Evolutionary conservation across 2,888 invertebrate species (phyloP), one percentile per base, ranked within the genome.

Genomic region (Thumatha senex): DNA sequence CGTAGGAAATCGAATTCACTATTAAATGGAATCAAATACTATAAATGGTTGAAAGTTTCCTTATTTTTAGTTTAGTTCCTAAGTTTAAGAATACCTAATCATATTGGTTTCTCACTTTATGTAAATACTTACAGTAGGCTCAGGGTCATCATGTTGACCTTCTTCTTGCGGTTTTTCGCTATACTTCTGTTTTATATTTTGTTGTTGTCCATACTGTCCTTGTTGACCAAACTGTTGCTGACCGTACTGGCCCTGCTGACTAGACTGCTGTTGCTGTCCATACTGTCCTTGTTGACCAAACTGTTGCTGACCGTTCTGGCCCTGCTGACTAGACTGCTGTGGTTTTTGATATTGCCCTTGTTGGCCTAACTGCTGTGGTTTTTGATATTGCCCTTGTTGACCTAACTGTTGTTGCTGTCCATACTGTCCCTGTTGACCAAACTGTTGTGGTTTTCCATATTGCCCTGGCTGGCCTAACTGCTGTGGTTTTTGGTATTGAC

Each of bases 51-150:
- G 18, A 24, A 24, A 24, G 18, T 24, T 24, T 5, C 3, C 5
- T 24, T 4, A 24, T 24, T n/a, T n/a, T n/a, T n/a, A n/a, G n/a
- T n/a, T n/a, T n/a, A n/a, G n/a, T n/a, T n/a, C n/a, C n/a, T n/a
- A n/a, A n/a, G n/a, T n/a, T n/a, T n/a, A n/a, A n/a, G 2, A 5
- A 24, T 24, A n/a, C 18, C 2, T 24, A 24, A 24, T 24, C 18
- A 24, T 24, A 24, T 24, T 24, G 18, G 2, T 24, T 24, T 24
- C 18, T 24, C 18, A 24, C 18, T 4, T n/a, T 24, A 24, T 24
- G n/a, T 24, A 24, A 24, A 11, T 14, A 83, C 87, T 84, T 50
- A 90, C 90, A 56, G 90, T 90, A 34, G 89, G 87, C 55, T 89
- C 89, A 14, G 84, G 84, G 34, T 86, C 84, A 50, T 82, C 58